Percentiles rank a stretch among this genome's conserved stretches.
These are phyloP conservation scores for Epiblema foenella DNA, from an alignment of 2,888 invertebrate species.

Conservation along the genomic window DNA sequence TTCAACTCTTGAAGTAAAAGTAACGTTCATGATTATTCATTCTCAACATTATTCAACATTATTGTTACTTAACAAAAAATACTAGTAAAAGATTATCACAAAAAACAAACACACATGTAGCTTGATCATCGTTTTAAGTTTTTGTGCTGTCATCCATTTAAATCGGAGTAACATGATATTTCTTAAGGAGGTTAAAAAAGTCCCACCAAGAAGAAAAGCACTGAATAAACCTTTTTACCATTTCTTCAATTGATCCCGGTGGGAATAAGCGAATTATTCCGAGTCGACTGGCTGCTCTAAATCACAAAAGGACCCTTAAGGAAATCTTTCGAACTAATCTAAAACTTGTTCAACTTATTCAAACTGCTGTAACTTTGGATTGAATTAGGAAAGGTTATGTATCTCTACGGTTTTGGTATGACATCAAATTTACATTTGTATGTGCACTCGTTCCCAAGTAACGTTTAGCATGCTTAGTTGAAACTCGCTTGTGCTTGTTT, in stretches of 20 bases:
- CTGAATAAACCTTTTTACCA: slow-evolving; percentile 11
- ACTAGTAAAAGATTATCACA: no score
- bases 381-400: not conserved
- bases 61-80: no score
- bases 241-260: slow-evolving; percentile 15
- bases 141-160: not conserved
- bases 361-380: slow-evolving; percentile 7
- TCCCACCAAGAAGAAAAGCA: not conserved
- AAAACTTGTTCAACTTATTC: slow-evolving; percentile 9
- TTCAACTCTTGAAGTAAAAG: no score
- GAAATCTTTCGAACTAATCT: slow-evolving; percentile 18
- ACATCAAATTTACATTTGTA: not conserved
- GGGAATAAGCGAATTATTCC: slow-evolving; percentile 23
- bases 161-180: not conserved
- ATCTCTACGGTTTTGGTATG: not conserved
- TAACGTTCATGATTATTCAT: no score
- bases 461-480: not conserved
- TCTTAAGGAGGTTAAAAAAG: slow-evolving; percentile 2
- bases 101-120: not conserved
- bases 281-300: not conserved
- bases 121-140: not conserved
- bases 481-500: no score
- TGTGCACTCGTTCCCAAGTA: no score
- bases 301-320: slow-evolving; percentile 17
- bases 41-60: no score